Evolutionary conservation across 1,140 invertebrate genomes (phyloP), one percentile per base, ranked within the genome.

Genomic region (Drosophila bocqueti): DNA sequence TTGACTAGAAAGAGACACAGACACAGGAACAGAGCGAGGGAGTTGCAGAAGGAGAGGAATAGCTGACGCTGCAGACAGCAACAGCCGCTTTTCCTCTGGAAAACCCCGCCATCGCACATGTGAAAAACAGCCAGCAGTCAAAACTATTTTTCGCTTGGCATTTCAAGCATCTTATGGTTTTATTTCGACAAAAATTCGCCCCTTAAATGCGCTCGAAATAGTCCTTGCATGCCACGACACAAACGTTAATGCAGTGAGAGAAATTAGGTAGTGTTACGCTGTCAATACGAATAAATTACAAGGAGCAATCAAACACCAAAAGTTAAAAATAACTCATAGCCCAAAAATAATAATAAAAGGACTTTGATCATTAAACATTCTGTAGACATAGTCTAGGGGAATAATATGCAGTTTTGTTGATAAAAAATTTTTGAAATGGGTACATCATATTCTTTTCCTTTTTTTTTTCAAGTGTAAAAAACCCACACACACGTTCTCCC

Each of bases 131-230:
- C 15, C 60, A 80, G 69, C 84, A 87, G 84, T 87, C 84, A 87
- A 87, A 87, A 87, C 84, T 87, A 87, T 87, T 87, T 89, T 87
- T 87, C 84, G 84, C 84, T 84, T 87, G 84, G 84, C 81, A 87
- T 87, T 87, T 87, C 84, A 89, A 89, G 85, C 81, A 87, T 87
- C 87, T 87, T 79, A 87, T 87, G 84, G 84, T 87, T 84, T 87
- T 87, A 87, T 87, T 87, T 87, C 81, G 66, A 87, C 84, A 89
- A 87, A 87, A 87, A 87, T 81, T 84, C 69, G 77, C 77, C 77
- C 67, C 76, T 89, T 80, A 89, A 87, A 80, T 78, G 86, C 80
- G 84, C 84, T 83, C 10, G 59, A 45, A 73, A 89, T 80, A 83
- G 83, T 87, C 74, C 74, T 52, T 80, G 83, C 84, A 83, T 89